Evolutionary conservation across 2,888 invertebrate species (phyloP), one percentile per base, ranked within the genome.

Genomic region (Pristionchus japonicus): DNA sequence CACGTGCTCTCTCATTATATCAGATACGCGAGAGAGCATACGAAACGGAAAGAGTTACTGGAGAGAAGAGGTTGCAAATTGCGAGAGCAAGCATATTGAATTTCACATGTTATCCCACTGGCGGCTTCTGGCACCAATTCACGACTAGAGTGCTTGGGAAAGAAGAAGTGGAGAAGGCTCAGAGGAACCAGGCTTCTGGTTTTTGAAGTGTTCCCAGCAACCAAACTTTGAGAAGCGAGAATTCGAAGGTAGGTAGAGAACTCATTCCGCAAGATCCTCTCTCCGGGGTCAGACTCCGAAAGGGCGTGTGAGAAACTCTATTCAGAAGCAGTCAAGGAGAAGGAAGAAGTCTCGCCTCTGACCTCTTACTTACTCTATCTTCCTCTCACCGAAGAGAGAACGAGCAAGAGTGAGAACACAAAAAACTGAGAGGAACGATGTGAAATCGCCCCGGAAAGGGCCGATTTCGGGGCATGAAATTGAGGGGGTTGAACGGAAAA

Each of bases 71-170:
- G 64, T 67, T 67, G 64, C 64, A 67, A 67, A 67, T 67, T 67
- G 64, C 34, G 64, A 34, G 34, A 27, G 64, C 64, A 67, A 67
- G 64, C 64, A 67, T 67, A 67, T 67, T 67, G 64, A 67, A 67
- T 67, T 67, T 67, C 64, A 27, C 64, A 67, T 67, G 64, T 34
- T 67, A 67, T 31, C 64, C 15, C 31, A 31, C 31, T 34, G 27
- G 64, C 23, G 23, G 57, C 52, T 57, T 57, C 52, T 23, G 52
- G 52, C 52, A 52, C 20, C 52, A 52, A 52, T 52, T 52, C 57
- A n/a, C 57, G 57, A n/a, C 57, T 57, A 57, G 57, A 57, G 57
- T 57, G 57, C 57, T n/a, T 57, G 57, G 57, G 57, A 57, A 57
- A n/a, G 3, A 57, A n/a, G n/a, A 23, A 23, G 52, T 23, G 23